These are phyloP conservation scores for Heteromurus nitidus DNA, from an alignment of 2,888 invertebrate genomes.

Conservation along the genomic window DNA sequence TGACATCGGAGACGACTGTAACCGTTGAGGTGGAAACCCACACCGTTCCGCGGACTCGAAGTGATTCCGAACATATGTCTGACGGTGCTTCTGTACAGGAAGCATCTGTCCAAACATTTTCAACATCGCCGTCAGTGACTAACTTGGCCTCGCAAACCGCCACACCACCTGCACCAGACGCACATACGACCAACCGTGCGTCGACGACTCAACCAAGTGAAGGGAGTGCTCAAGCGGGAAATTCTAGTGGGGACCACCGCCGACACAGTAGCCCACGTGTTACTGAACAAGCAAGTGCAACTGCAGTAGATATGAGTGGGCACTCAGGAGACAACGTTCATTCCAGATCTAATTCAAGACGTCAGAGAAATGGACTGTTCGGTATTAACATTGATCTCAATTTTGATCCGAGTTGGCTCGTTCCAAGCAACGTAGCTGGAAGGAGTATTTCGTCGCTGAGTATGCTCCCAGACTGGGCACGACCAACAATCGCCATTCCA, in stretches of 20 bases:
- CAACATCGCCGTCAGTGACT: no score
- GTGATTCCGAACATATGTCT: not conserved
- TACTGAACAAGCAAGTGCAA: not conserved
- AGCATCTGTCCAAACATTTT: not conserved
- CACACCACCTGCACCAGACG: not conserved
- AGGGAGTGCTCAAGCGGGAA: not conserved
- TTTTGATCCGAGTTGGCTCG: slow-evolving; percentile 71
- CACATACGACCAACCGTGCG: not conserved
- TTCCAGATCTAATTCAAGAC: slow-evolving; percentile 41
- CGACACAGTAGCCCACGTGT: not conserved
- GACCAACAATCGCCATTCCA: slow-evolving; percentile 59
- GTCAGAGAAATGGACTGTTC: slow-evolving; percentile 59
- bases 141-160: no score
- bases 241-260: not conserved
- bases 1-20: not conserved
- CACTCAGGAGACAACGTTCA: slow-evolving; percentile 26
- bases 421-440: slow-evolving; percentile 52
- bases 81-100: not conserved
- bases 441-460: slow-evolving; percentile 60
- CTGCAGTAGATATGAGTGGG: slow-evolving; percentile 40
- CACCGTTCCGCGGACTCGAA: not conserved
- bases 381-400: slow-evolving; percentile 71
- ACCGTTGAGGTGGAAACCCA: slow-evolving; percentile 6
- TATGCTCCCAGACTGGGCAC: slow-evolving; percentile 70
- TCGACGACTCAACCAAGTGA: not conserved